A percentile compares a stretch with the other conserved stretches of the same genome.
Evolutionary conservation across 1,140 invertebrate species (phyloP).

Genomic region (Camponotus floridanus): DNA sequence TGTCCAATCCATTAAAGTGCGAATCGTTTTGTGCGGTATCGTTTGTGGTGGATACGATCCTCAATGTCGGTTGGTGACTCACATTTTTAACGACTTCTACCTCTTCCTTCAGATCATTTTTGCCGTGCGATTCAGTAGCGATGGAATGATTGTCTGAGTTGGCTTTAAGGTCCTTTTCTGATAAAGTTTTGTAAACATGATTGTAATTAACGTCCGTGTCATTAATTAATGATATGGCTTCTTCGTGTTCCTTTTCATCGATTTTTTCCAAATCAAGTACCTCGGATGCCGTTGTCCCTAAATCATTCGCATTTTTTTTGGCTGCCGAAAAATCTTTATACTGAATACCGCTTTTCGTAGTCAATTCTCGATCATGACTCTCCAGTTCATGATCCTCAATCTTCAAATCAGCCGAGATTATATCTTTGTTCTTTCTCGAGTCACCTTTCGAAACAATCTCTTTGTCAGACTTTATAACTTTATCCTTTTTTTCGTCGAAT

Average conservation of each 20-base stretch:
- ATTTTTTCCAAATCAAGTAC: slow-evolving; percentile 35
- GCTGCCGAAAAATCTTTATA: not conserved
- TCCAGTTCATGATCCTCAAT: not conserved
- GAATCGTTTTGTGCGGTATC: not conserved
- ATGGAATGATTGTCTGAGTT: not conserved
- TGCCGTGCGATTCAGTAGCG: slow-evolving; percentile 12
- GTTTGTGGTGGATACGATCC: slow-evolving; percentile 61
- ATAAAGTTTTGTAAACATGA: slow-evolving; percentile 29
- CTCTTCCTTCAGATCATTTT: slow-evolving; percentile 74
- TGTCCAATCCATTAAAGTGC: not conserved
- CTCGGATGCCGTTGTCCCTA: slow-evolving; percentile 51
- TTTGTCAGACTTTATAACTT: slow-evolving; percentile 39
- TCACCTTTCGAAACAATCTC: not conserved
- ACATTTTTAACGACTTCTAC: slow-evolving; percentile 77
- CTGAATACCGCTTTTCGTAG: not conserved
- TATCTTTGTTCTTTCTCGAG: slow-evolving; percentile 13
- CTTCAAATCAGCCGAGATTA: not conserved
- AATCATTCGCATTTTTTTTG: not conserved
- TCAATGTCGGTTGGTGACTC: slow-evolving; percentile 66
- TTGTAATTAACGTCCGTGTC: slow-evolving; percentile 82
- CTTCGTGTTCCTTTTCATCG: slow-evolving; percentile 32
- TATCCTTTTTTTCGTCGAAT: slow-evolving; percentile 48
- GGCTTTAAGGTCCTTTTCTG: not conserved
- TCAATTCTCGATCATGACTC: slow-evolving; percentile 20
- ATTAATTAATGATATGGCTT: slow-evolving; percentile 77